Conservation (phyloP, 2,113 vertebrate genomes). For the Psephotus haematonotus region DNA sequence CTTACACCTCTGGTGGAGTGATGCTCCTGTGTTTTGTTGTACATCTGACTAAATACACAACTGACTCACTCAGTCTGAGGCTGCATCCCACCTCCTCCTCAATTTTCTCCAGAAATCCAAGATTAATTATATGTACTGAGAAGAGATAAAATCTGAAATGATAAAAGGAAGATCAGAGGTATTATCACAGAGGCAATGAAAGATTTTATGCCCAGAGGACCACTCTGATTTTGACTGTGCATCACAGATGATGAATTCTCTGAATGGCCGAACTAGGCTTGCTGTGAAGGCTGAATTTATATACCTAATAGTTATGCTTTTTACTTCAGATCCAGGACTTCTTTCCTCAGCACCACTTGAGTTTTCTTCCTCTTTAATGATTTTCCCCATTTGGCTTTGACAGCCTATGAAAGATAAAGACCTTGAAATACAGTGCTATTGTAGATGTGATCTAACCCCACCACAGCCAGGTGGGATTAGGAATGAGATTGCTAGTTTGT, state of each 20-base stretch:
- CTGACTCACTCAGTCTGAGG: not conserved
- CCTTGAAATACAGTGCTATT: not conserved
- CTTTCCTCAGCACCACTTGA: not conserved
- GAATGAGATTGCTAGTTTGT: not conserved
- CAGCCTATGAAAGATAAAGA: not conserved
- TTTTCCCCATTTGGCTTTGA: not conserved
- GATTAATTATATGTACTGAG: not conserved
- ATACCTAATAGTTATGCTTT: not conserved
- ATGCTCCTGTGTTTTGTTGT: not conserved
- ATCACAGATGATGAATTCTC: not conserved
- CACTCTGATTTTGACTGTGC: not conserved
- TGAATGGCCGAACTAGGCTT: not conserved
- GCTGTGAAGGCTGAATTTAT: not conserved
- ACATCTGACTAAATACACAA: not conserved
- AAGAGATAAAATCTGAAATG: conserved; percentile 13
- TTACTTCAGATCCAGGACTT: not conserved
- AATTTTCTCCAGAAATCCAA: not conserved
- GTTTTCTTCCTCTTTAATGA: not conserved
- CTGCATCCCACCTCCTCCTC: not conserved
- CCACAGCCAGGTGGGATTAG: not conserved
- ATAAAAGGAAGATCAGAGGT: not conserved
- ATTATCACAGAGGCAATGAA: not conserved
- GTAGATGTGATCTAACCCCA: not conserved
- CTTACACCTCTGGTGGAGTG: not conserved
- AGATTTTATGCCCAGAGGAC: not conserved